phyloP scores from a whole-genome alignment of 2,797 vertebrate species.

The Coccyzus lansbergi region DNA sequence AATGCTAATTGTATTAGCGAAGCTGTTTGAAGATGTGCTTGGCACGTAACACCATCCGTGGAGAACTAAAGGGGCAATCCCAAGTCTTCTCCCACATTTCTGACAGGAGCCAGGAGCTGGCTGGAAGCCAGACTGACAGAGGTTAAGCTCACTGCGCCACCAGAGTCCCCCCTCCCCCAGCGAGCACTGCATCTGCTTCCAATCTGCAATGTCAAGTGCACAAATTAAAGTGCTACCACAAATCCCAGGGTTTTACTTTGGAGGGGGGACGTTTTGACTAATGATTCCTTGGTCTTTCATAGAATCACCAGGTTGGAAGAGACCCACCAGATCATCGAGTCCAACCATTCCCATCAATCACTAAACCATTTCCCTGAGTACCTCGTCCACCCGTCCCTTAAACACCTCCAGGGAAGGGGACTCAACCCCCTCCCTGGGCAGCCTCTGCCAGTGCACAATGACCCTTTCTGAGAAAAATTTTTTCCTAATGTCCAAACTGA shows the following conservation, averaged over 20 bases:
- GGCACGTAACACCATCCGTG: conserved; percentile 22
- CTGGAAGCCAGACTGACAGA: conserved; percentile 51
- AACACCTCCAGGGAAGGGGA: no score
- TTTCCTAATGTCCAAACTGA: no score
- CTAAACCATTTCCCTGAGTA: no score
- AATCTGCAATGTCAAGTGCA: conserved; percentile 77
- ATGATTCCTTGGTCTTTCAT: background rate
- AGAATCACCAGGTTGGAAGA: no score
- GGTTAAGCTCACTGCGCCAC: conserved; percentile 64
- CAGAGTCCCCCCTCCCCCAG: conserved; percentile 18
- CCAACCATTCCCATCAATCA: no score
- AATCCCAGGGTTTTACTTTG: background rate
- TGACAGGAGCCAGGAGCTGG: conserved; percentile 7
- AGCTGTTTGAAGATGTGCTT: background rate
- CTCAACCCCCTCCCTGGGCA: no score
- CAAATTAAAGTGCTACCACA: conserved; percentile 71
- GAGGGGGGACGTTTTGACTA: background rate
- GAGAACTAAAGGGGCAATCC: conserved; percentile 17
- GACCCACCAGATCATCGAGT: no score
- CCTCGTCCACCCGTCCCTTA: no score
- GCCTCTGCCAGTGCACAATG: no score
- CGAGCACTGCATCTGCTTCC: conserved; percentile 68
- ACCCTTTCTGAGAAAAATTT: no score
- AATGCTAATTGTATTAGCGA: background rate
- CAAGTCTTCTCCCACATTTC: background rate